Conservation (phyloP, 2,888 invertebrate genomes). For the Drosophila buzzatii region DNA sequence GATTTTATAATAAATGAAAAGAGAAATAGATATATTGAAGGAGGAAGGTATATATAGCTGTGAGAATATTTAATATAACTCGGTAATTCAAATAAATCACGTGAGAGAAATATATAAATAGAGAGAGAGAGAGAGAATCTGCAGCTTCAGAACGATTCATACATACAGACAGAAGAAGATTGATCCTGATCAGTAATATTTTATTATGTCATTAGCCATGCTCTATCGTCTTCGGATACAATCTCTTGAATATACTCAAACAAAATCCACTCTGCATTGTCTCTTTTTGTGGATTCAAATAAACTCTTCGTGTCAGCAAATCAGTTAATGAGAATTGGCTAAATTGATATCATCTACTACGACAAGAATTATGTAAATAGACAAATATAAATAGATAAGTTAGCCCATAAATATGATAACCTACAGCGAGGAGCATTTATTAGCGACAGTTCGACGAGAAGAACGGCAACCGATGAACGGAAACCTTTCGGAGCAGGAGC, state of each 20-base stretch:
- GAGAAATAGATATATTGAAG: no score
- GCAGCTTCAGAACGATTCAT: no score
- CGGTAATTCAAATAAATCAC: no score
- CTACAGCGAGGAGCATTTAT: slow-evolving; percentile 15
- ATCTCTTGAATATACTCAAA: no score
- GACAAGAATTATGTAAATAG: slow-evolving; percentile 8
- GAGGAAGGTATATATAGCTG: no score
- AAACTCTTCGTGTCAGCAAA: background rate
- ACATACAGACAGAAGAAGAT: background rate
- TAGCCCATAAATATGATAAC: slow-evolving; percentile 40
- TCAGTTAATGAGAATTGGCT: slow-evolving; percentile 1
- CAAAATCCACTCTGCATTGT: background rate
- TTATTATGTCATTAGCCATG: background rate
- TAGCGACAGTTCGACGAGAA: slow-evolving; percentile 47
- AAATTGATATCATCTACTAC: background rate
- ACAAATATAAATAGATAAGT: slow-evolving; percentile 12
- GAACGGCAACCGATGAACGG: slow-evolving; percentile 46
- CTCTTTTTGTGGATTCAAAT: background rate
- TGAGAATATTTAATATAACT: no score
- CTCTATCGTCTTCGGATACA: background rate
- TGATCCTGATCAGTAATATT: background rate
- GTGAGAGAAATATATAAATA: no score
- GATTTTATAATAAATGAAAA: no score
- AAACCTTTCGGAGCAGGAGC: slow-evolving; percentile 36
- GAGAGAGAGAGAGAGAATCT: no score